These are phyloP conservation scores for Cydia splendana DNA, from an alignment of 1,140 invertebrate genomes.

Conservation along the genomic window DNA sequence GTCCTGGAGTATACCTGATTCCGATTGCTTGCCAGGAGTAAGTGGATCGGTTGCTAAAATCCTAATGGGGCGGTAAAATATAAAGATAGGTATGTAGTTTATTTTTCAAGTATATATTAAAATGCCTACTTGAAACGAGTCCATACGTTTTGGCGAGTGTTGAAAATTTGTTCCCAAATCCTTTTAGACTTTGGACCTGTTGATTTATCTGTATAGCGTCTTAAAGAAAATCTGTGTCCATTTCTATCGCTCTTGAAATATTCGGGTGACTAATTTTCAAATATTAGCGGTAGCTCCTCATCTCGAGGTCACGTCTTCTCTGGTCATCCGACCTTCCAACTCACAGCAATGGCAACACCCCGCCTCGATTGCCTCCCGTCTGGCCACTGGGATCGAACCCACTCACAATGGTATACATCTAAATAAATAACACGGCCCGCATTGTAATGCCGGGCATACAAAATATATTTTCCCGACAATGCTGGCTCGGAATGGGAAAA, in stretches of 20 bases:
- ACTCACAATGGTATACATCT: constrained; percentile 61
- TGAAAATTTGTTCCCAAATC: too few species aligned
- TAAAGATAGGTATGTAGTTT: too few species aligned
- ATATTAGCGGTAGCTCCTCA: too few species aligned
- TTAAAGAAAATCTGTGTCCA: too few species aligned
- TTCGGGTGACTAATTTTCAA: too few species aligned
- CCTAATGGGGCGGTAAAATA: too few species aligned
- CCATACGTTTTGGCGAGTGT: too few species aligned
- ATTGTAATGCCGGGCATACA: constrained; percentile 62
- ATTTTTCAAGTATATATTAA: too few species aligned
- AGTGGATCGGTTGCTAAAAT: neutral
- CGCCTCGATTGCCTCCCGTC: constrained; percentile 44
- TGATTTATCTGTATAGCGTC: too few species aligned
- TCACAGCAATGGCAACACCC: neutral
- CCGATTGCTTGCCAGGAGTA: neutral
- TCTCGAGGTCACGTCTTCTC: neutral
- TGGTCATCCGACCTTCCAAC: neutral
- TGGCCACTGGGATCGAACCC: constrained; percentile 60
- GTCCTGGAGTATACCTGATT: neutral
- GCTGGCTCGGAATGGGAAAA: constrained; percentile 43
- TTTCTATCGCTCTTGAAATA: too few species aligned
- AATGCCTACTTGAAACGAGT: too few species aligned
- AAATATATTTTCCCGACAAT: constrained; percentile 66
- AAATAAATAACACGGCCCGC: constrained; percentile 66
- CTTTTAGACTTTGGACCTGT: too few species aligned